A percentile compares a stretch with the other conserved stretches of the same genome.
Conservation (phyloP, 2,797 vertebrate species). For the Onychomys arenicola region DNA sequence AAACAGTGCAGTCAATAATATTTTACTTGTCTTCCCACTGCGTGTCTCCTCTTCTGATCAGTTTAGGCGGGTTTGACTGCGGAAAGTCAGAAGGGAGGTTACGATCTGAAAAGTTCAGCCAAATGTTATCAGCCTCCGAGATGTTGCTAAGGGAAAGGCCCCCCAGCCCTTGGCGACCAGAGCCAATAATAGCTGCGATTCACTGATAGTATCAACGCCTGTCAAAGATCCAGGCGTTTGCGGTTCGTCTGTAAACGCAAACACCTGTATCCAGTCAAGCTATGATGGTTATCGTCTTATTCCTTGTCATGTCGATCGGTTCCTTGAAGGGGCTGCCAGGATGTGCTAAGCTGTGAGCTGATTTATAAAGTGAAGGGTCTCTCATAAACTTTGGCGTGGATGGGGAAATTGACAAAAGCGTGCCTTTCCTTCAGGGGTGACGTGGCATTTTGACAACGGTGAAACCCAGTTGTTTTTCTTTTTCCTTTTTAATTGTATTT, state of each 20-base stretch:
- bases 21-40: conserved; percentile 91
- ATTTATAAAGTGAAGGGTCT: conserved; percentile 94
- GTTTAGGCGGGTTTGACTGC: conserved; percentile 91
- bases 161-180: conserved; percentile 89
- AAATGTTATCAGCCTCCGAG: conserved; percentile 97
- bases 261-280: conserved; percentile 98
- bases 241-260: conserved; percentile 96
- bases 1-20: conserved; percentile 92
- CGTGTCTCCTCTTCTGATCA: conserved; percentile 90
- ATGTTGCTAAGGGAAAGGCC: conserved; percentile 93
- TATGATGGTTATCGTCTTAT: conserved; percentile 95
- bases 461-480: conserved; percentile 74
- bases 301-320: conserved; percentile 93
- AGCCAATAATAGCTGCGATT: conserved; percentile 92
- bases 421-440: conserved; percentile 87
- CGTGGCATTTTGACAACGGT: conserved; percentile 83
- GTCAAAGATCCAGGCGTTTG: conserved; percentile 94
- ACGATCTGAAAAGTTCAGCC: conserved; percentile 98
- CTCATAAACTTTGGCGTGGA: conserved; percentile 91
- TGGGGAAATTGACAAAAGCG: conserved; percentile 88
- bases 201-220: conserved; percentile 96
- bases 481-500: conserved; percentile 80
- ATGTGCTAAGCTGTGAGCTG: conserved; percentile 92
- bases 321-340: conserved; percentile 95
- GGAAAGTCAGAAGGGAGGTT: conserved; percentile 95